Conservation (phyloP, 1,140 invertebrate genomes). For the Cotesia chilonis region DNA sequence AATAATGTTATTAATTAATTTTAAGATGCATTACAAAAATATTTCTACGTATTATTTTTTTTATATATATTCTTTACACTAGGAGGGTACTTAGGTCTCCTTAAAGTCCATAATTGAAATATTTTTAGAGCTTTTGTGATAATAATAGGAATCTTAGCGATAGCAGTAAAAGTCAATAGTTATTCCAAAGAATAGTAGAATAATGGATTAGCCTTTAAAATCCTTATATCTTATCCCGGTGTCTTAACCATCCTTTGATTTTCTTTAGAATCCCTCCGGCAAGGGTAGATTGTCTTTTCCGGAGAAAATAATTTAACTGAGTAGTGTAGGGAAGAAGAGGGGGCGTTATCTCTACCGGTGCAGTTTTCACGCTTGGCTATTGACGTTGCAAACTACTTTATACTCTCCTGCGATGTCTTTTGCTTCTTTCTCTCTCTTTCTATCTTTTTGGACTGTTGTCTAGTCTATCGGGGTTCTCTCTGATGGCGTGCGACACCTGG, state of each 20-base stretch:
- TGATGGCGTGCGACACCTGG: slow-evolving; percentile 22
- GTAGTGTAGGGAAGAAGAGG: not conserved
- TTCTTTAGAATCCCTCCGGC: slow-evolving; percentile 17
- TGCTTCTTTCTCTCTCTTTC: too few relatives aligned
- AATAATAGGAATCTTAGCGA: too few relatives aligned
- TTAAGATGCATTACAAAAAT: too few relatives aligned
- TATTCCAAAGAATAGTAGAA: not conserved
- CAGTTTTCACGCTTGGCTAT: slow-evolving; percentile 16
- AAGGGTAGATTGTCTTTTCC: slow-evolving; percentile 21
- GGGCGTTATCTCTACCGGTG: slow-evolving; percentile 17
- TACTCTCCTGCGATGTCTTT: not conserved
- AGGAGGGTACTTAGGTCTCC: too few relatives aligned
- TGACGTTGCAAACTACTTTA: slow-evolving; percentile 15
- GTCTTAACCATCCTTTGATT: slow-evolving; percentile 3
- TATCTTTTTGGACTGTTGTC: not conserved
- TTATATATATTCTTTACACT: too few relatives aligned
- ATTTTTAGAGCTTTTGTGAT: too few relatives aligned
- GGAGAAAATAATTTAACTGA: slow-evolving; percentile 23
- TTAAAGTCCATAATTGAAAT: too few relatives aligned
- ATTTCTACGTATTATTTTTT: too few relatives aligned
- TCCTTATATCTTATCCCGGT: not conserved
- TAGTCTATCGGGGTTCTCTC: too few relatives aligned
- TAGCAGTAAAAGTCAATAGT: not conserved
- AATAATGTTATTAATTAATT: too few relatives aligned
- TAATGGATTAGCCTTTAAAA: slow-evolving; percentile 15